Evolutionary conservation across 2,797 vertebrate species (phyloP), one percentile per base, ranked within the genome.

Genomic region (Nannoperca australis): DNA sequence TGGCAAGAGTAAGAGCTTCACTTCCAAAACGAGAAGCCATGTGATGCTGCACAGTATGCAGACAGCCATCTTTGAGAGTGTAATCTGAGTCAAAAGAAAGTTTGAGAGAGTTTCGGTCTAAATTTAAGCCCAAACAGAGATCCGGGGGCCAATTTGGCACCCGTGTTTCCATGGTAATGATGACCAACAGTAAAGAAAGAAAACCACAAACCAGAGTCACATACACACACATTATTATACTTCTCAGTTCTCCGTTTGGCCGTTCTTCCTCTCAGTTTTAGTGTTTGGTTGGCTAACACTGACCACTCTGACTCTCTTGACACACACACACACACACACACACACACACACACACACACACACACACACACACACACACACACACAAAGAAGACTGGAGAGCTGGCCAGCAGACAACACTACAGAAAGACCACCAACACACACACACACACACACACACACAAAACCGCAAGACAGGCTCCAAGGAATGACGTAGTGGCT

Each of bases 391-490:
- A 74, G 68, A 72, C 73, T 62, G 50, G 13, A 63, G 58, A 66
- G 65, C 44, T 83, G 63, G 61, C 66, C 50, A 4, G 40, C 15
- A 75, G 38, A 80, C 70, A 40, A 32, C 36, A 36, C 24, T 51
- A 45, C 15, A 76, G 77, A 79, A 32, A 64, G 85, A 91, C 76
- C 87, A 88, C 74, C 82, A 61, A 51, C 56, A 50, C 72, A 79
- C 64, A 63, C 51, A 34, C 27, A 55, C 53, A 51, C 32, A 70
- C n/a, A 64, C n/a, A 64, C 27, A 47, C 8, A 70, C 36, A 20
- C 12, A 14, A 58, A 47, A 56, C 61, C 17, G 27, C 42, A 69
- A 68, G 58, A 70, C 78, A 40, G 65, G 38, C 79, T 82, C 65
- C 60, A 61, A 67, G 55, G 60, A 81, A 73, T 83, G 74, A 88